These are phyloP conservation scores for Pseudorasbora parva DNA, from an alignment of 2,113 vertebrate genomes.

Conservation along the genomic window DNA sequence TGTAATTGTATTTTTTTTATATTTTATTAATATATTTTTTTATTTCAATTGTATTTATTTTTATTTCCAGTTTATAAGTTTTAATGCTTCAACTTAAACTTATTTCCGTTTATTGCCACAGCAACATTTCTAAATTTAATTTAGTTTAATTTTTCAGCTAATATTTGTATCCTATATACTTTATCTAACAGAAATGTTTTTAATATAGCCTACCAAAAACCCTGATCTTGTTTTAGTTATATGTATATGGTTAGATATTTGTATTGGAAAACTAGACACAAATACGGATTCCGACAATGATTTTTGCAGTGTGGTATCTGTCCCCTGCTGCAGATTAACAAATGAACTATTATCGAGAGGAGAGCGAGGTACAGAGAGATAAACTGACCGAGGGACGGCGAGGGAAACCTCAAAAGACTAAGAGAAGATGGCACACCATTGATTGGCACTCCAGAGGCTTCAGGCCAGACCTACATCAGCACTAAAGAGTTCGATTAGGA, in stretches of 20 bases:
- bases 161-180: too few relatives aligned
- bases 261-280: neutral
- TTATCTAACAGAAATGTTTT: too few relatives aligned
- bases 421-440: conserved; percentile 53
- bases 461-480: conserved; percentile 61
- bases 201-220: too few relatives aligned
- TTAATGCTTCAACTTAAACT: too few relatives aligned
- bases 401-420: conserved; percentile 50
- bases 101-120: too few relatives aligned
- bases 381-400: conserved; percentile 35
- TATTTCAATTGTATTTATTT: too few relatives aligned
- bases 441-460: conserved; percentile 63
- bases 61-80: too few relatives aligned
- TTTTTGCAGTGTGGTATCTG: neutral
- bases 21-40: too few relatives aligned
- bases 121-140: too few relatives aligned
- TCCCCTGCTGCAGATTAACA: conserved; percentile 18
- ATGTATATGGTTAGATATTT: neutral
- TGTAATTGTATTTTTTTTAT: too few relatives aligned
- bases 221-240: neutral
- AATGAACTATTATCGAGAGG: neutral
- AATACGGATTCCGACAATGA: neutral
- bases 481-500: conserved; percentile 60
- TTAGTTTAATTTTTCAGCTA: too few relatives aligned
- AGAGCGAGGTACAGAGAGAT: conserved; percentile 12